Conservation (phyloP, 1,140 invertebrate species). For the Magallana ariakensis region DNA sequence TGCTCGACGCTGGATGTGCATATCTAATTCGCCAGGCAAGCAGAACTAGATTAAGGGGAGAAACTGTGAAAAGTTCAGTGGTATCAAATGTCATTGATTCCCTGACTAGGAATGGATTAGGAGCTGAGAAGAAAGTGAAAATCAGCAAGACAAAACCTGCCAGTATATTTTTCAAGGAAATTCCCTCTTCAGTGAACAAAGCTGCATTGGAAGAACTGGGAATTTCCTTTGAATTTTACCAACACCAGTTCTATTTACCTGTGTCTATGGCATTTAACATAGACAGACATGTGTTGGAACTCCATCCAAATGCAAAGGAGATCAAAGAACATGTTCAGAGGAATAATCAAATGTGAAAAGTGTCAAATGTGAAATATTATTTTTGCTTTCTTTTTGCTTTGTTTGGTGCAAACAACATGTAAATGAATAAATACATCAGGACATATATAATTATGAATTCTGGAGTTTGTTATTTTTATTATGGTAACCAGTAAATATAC, state of each 20-base stretch:
- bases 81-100: background rate
- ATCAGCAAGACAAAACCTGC: background rate
- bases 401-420: too few relatives aligned
- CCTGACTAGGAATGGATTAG: background rate
- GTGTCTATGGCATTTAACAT: background rate
- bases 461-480: too few relatives aligned
- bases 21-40: background rate
- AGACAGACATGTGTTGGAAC: too few relatives aligned
- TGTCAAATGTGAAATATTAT: too few relatives aligned
- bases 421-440: too few relatives aligned
- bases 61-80: background rate
- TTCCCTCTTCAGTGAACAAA: background rate
- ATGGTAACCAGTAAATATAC: too few relatives aligned
- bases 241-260: background rate
- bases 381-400: too few relatives aligned
- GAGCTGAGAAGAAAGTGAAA: background rate
- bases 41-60: background rate
- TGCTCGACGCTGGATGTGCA: background rate
- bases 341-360: too few relatives aligned
- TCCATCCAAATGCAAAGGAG: too few relatives aligned
- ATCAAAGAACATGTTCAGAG: too few relatives aligned
- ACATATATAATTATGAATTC: too few relatives aligned
- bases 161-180: background rate
- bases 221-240: background rate
- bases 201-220: background rate